Percentiles rank a stretch among this genome's conserved stretches.
Conservation (phyloP, 2,113 vertebrate genomes). For the Odontesthes bonariensis region DNA sequence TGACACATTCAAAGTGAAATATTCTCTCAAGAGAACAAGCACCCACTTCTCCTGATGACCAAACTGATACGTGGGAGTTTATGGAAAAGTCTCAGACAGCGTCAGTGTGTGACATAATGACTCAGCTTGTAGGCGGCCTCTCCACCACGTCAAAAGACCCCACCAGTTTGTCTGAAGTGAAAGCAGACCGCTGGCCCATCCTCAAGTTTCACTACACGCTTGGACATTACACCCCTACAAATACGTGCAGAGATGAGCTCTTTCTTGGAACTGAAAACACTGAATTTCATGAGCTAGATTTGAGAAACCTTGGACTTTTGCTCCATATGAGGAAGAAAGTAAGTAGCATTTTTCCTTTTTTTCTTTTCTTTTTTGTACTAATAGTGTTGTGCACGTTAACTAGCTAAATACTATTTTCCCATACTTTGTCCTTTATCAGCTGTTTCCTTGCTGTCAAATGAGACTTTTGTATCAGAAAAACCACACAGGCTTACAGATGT, state of each 20-base stretch:
- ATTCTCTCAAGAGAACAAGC: slow-evolving; percentile 57
- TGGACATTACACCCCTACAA: slow-evolving; percentile 47
- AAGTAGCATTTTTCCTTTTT: slow-evolving; percentile 42
- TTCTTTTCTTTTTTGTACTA: not conserved
- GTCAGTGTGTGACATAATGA: slow-evolving; percentile 76
- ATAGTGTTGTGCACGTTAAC: not conserved
- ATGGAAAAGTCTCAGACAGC: slow-evolving; percentile 72
- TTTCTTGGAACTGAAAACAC: slow-evolving; percentile 33
- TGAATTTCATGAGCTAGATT: slow-evolving; percentile 66
- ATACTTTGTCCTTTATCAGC: not conserved
- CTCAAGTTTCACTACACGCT: slow-evolving; percentile 69
- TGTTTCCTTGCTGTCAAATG: not conserved
- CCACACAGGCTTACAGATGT: not conserved
- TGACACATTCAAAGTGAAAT: slow-evolving; percentile 51
- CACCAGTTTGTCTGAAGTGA: slow-evolving; percentile 70
- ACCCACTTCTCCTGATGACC: slow-evolving; percentile 69
- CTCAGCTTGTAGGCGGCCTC: slow-evolving; percentile 80
- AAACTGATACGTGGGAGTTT: slow-evolving; percentile 74
- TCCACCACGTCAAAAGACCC: slow-evolving; percentile 68
- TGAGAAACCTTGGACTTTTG: slow-evolving; percentile 61
- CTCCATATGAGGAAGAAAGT: slow-evolving; percentile 83
- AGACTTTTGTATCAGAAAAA: not conserved
- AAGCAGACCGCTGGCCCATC: slow-evolving; percentile 70
- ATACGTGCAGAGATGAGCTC: slow-evolving; percentile 52
- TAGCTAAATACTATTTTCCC: not conserved